Evolutionary conservation across 2,797 vertebrate species (phyloP).

Genomic region (Mus minutoides): DNA sequence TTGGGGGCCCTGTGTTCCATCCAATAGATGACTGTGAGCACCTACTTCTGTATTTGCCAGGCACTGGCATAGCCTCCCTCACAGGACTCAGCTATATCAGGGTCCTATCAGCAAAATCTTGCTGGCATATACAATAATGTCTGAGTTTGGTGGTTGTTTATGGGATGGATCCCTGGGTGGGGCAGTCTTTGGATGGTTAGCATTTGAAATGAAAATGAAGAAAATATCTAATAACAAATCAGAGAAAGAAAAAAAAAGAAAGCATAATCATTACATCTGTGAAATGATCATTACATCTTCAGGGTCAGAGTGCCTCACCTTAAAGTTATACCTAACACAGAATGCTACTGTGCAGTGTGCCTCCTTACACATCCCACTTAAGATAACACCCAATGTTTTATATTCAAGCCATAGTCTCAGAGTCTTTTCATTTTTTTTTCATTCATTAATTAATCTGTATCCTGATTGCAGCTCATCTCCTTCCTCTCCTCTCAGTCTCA

Average conservation of each 20-base stretch:
- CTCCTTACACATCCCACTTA: conserved; percentile 25
- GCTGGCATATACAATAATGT: too few species aligned
- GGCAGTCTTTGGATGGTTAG: too few species aligned
- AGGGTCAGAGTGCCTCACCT: not conserved
- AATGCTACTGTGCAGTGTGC: not conserved
- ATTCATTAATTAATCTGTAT: not conserved
- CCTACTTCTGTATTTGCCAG: too few species aligned
- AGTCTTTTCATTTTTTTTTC: not conserved
- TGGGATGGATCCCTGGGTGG: too few species aligned
- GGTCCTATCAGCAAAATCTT: too few species aligned
- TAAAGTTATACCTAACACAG: not conserved
- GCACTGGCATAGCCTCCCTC: too few species aligned
- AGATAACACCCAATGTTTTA: not conserved
- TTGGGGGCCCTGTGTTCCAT: too few species aligned
- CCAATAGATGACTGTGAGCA: too few species aligned
- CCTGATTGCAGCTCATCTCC: not conserved
- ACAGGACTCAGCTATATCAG: too few species aligned
- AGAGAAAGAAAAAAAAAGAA: not conserved
- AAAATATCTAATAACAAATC: too few species aligned
- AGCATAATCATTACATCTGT: not conserved
- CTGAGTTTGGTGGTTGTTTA: too few species aligned
- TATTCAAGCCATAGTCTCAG: not conserved
- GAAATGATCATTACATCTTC: not conserved
- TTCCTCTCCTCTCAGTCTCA: not conserved
- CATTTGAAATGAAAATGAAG: too few species aligned